These are phyloP conservation scores for Sycophila sp. DNA, from an alignment of 1,140 invertebrate genomes.

Conservation along the genomic window DNA sequence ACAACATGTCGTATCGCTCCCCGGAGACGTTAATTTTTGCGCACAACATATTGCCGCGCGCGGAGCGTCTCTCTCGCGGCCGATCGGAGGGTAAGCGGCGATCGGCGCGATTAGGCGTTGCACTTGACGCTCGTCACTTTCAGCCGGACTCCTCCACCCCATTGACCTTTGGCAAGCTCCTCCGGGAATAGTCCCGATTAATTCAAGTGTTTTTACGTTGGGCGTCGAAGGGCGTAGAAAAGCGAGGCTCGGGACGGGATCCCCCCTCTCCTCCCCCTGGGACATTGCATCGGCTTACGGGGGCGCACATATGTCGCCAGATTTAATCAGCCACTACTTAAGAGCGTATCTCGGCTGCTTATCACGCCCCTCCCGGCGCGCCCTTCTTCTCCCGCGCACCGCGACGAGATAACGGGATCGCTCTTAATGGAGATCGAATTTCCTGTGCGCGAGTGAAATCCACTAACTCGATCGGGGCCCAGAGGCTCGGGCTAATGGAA, in stretches of 20 bases:
- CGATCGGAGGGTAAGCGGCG: neutral
- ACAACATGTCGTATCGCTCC: neutral
- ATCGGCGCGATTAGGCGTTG: neutral
- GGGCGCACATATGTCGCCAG: slow-evolving; percentile 62
- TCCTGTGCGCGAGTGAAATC: slow-evolving; percentile 46
- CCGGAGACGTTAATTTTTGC: neutral
- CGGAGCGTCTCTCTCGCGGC: neutral
- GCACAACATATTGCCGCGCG: slow-evolving; percentile 2
- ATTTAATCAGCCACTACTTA: slow-evolving; percentile 66
- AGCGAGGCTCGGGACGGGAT: neutral
- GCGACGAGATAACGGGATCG: slow-evolving; percentile 57
- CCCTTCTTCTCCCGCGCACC: slow-evolving; percentile 27
- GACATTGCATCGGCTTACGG: neutral
- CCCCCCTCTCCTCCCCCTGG: no score
- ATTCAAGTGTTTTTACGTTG: slow-evolving; percentile 61
- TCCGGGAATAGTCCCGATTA: slow-evolving; percentile 57
- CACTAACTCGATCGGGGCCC: slow-evolving; percentile 48
- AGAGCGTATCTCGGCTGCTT: slow-evolving; percentile 24
- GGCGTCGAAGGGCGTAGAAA: neutral
- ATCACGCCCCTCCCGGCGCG: slow-evolving; percentile 12
- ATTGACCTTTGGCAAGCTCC: slow-evolving; percentile 59
- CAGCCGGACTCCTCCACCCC: slow-evolving; percentile 25
- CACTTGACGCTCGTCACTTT: neutral
- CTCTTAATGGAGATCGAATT: slow-evolving; percentile 58
- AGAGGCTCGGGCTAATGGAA: slow-evolving; percentile 47